Percentiles rank a stretch among this genome's conserved stretches.
Conservation (phyloP, 2,888 invertebrate species). For the Zaprionus obscuricornis region DNA sequence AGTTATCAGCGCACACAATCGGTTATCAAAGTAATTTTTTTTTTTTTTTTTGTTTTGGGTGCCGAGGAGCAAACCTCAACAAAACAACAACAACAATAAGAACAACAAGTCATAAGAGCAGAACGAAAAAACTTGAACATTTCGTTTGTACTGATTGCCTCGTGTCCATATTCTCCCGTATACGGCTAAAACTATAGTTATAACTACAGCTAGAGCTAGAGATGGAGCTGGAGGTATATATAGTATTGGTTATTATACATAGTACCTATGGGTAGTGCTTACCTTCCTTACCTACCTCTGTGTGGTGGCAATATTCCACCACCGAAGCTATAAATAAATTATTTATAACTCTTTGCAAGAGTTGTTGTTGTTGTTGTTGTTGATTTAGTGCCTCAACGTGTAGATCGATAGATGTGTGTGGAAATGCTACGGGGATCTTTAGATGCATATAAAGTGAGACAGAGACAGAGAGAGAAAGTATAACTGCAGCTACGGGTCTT, state of each 20-base stretch:
- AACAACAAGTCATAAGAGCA: conserved; percentile 1
- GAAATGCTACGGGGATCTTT: conserved; percentile 33
- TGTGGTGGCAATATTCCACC: conserved; percentile 78
- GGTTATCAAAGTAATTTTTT: conserved; percentile 71
- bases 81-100: conserved; percentile 1
- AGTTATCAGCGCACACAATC: conserved; percentile 74
- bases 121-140: conserved; percentile 21
- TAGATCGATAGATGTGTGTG: conserved; percentile 63
- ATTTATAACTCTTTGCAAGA: conserved; percentile 70
- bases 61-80: conserved; percentile 39
- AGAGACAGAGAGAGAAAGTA: too few species aligned
- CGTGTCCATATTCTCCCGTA: conserved; percentile 25
- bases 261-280: conserved; percentile 27
- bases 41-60: conserved; percentile 50
- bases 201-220: conserved; percentile 1
- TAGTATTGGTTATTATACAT: neutral
- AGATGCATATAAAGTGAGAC: too few species aligned
- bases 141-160: conserved; percentile 46
- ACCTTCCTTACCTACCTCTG: conserved; percentile 65
- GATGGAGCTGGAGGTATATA: neutral
- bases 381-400: conserved; percentile 80
- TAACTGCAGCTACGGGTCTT: too few species aligned
- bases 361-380: conserved; percentile 60
- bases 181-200: too few species aligned
- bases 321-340: conserved; percentile 77